Percentiles rank a stretch among this genome's conserved stretches.
These are phyloP conservation scores for Pocillopora damicornis DNA, from an alignment of 64 coral and sea anemone genomes.

Conservation along the genomic window DNA sequence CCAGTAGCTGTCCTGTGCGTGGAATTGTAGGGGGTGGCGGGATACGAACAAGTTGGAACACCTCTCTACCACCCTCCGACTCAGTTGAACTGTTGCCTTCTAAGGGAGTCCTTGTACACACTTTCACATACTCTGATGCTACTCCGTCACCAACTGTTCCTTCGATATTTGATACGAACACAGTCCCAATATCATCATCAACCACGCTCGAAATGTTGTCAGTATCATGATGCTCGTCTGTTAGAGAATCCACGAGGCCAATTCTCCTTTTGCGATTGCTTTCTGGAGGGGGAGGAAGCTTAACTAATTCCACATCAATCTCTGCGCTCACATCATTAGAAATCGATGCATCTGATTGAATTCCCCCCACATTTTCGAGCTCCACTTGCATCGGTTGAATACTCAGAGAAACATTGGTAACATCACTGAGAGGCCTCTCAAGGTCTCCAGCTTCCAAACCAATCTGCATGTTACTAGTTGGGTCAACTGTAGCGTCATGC, in stretches of 20 bases:
- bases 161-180: not conserved
- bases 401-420: not conserved
- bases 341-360: not conserved
- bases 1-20: conserved; percentile 24
- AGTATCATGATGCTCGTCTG: not conserved
- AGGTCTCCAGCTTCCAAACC: not conserved
- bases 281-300: conserved; percentile 29
- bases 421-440: not conserved
- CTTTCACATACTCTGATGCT: not conserved
- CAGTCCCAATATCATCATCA: not conserved
- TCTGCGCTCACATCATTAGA: not conserved
- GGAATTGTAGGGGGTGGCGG: conserved; percentile 9
- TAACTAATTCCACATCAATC: not conserved
- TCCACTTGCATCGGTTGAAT: not conserved
- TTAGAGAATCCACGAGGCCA: not conserved
- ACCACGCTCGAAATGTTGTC: not conserved
- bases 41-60: conserved; percentile 31
- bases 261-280: not conserved
- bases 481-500: not conserved
- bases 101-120: not conserved
- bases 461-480: not conserved
- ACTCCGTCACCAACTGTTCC: not conserved
- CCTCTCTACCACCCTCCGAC: not conserved
- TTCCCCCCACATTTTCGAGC: not conserved
- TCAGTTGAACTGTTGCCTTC: not conserved